These are phyloP conservation scores for Ciconia nigra DNA, from an alignment of 2,797 vertebrate species.

Conservation along the genomic window DNA sequence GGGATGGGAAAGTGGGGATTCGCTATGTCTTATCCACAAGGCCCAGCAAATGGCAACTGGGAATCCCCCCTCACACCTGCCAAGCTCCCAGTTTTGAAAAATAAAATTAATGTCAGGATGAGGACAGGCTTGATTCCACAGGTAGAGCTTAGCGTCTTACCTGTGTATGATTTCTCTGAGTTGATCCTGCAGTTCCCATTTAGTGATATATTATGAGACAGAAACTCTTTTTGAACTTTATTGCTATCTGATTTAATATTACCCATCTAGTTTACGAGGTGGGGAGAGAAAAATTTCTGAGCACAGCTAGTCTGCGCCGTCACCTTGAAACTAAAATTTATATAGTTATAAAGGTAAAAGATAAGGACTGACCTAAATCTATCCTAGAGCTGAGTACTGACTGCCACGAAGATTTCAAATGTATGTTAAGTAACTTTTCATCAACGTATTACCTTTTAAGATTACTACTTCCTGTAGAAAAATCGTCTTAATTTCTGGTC, in stretches of 20 bases:
- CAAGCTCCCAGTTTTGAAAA: neutral
- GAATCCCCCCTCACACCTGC: neutral
- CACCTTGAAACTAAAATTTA: neutral
- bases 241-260: neutral
- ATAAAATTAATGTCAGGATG: neutral
- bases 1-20: neutral
- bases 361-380: neutral
- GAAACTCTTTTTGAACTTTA: neutral
- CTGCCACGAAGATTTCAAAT: neutral
- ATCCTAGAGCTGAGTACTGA: neutral
- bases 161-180: neutral
- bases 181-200: neutral
- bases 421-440: neutral
- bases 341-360: neutral
- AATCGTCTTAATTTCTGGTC: neutral
- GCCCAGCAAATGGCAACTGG: neutral
- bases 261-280: neutral
- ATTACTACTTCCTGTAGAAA: neutral
- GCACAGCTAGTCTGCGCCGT: neutral
- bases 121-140: neutral
- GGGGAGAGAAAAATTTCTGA: neutral
- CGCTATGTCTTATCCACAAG: fast-evolving
- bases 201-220: neutral
- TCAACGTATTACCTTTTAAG: neutral
- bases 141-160: neutral